phyloP scores from a whole-genome alignment of 2,888 invertebrate genomes.

The Eledona agricola region DNA sequence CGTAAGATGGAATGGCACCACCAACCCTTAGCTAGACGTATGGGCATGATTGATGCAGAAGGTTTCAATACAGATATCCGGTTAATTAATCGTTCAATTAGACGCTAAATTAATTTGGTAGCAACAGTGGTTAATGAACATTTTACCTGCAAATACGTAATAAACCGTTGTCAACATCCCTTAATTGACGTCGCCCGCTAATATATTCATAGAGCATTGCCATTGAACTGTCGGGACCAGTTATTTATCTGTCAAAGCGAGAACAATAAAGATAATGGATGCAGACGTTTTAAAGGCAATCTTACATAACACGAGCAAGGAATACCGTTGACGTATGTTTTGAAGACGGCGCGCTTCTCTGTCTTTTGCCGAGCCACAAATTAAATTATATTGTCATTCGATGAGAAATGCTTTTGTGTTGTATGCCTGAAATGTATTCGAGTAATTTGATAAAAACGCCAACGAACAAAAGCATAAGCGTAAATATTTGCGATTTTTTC shows the following conservation, averaged over 20 bases:
- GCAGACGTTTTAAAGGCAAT: constrained; percentile 54
- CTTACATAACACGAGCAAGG: constrained; percentile 47
- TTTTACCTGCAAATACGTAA: constrained; percentile 36
- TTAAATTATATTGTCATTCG: constrained; percentile 36
- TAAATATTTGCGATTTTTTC: no score
- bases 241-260: constrained; percentile 55
- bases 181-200: constrained; percentile 47
- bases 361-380: constrained; percentile 34
- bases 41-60: constrained; percentile 6
- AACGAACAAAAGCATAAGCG: no score
- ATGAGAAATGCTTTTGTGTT: constrained; percentile 36
- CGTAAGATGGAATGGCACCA: not conserved
- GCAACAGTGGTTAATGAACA: constrained; percentile 29
- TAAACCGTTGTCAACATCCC: constrained; percentile 40
- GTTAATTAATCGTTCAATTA: constrained; percentile 33
- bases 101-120: constrained; percentile 28
- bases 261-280: constrained; percentile 57
- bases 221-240: constrained; percentile 51
- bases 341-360: constrained; percentile 27
- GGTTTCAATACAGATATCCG: constrained; percentile 17
- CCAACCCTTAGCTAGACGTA: constrained; percentile 9
- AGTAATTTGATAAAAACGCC: constrained; percentile 33
- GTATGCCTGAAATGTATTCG: constrained; percentile 29
- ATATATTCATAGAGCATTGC: constrained; percentile 50
- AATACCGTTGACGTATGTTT: constrained; percentile 43